These are phyloP conservation scores for Coreius guichenoti DNA, from an alignment of 2,797 vertebrate genomes.

Conservation along the genomic window DNA sequence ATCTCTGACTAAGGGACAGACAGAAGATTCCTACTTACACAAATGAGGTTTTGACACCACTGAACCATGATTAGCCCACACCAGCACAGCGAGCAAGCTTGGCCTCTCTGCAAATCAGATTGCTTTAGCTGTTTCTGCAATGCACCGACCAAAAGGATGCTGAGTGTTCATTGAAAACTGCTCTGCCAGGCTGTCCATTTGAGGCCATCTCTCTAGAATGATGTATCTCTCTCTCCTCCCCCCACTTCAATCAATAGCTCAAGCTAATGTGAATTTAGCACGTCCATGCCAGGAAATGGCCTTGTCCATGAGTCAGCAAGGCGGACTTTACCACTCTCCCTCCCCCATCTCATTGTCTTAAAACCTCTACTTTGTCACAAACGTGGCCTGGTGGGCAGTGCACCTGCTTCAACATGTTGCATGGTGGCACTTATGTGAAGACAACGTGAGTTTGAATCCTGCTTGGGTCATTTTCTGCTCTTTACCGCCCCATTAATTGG, in stretches of 20 bases:
- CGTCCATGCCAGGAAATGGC: constrained; percentile 62
- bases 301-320: constrained; percentile 50
- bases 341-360: constrained; percentile 29
- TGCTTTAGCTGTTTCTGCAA: constrained; percentile 29
- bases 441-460: neutral
- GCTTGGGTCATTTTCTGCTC: neutral
- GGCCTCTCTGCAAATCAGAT: constrained; percentile 16
- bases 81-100: constrained; percentile 1
- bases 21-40: neutral
- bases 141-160: constrained; percentile 32
- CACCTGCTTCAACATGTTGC: neutral
- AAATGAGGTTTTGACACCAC: constrained; percentile 18
- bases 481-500: neutral
- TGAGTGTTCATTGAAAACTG: constrained; percentile 56
- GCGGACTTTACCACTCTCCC: neutral
- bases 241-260: constrained; percentile 57
- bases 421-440: neutral
- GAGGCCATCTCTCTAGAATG: constrained; percentile 43
- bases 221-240: constrained; percentile 41
- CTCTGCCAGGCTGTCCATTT: constrained; percentile 57
- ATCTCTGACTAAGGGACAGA: neutral
- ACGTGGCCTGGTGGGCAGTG: neutral
- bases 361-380: neutral
- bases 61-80: neutral
- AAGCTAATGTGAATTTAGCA: constrained; percentile 63